Conservation (phyloP, 2,888 invertebrate species). For the Oasisia sp. region DNA sequence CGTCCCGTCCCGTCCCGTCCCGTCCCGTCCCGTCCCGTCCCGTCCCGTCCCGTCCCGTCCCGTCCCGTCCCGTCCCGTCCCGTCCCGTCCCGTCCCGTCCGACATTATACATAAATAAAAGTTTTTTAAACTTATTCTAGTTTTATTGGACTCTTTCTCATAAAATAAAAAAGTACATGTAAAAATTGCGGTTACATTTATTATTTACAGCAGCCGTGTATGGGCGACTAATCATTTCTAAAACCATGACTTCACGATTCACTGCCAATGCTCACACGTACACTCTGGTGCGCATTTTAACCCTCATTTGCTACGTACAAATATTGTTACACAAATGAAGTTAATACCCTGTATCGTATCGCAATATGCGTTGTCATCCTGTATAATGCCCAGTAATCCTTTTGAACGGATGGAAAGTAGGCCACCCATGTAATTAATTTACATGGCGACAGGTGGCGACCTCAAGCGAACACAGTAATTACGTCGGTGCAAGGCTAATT, state of each 20-base stretch:
- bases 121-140: no score
- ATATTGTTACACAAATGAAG: not conserved
- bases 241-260: not conserved
- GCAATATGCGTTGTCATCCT: not conserved
- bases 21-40: no score
- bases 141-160: no score
- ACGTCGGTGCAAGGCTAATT: not conserved
- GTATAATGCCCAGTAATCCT: not conserved
- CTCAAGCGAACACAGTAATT: not conserved
- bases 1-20: no score
- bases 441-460: not conserved
- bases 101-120: no score
- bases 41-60: no score
- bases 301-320: not conserved
- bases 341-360: not conserved
- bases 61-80: no score
- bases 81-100: no score
- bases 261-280: no score
- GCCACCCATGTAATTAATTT: not conserved
- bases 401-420: not conserved
- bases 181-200: no score
- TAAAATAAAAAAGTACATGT: no score
- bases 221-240: not conserved
- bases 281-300: not conserved
- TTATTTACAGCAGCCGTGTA: no score